Conservation (phyloP, 1,140 invertebrate species). For the Planococcus citri region DNA sequence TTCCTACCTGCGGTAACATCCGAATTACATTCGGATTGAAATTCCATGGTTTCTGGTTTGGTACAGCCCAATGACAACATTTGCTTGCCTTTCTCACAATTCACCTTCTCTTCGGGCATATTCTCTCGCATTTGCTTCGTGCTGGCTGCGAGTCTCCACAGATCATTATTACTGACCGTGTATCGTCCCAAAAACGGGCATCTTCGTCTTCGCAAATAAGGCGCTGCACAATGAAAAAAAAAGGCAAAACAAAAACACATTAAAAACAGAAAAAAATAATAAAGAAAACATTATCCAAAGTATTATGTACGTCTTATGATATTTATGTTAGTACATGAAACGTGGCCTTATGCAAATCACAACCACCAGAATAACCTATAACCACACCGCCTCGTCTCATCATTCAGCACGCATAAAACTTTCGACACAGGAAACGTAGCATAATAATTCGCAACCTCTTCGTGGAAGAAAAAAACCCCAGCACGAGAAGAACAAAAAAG, state of each 20-base stretch:
- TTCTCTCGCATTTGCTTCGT: slow-evolving; percentile 22
- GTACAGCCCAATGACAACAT: slow-evolving; percentile 27
- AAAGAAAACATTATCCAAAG: too few species aligned
- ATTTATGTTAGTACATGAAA: too few species aligned
- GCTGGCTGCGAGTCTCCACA: slow-evolving; percentile 22
- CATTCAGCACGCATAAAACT: background rate
- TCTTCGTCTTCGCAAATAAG: slow-evolving; percentile 24
- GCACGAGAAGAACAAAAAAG: too few species aligned
- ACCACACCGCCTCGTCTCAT: background rate
- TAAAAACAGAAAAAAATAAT: too few species aligned
- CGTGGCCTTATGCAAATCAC: background rate
- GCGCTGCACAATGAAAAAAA: too few species aligned
- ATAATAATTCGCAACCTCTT: too few species aligned
- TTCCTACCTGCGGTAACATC: slow-evolving; percentile 24
- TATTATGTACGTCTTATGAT: too few species aligned
- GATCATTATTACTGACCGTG: slow-evolving; percentile 25
- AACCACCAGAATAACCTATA: background rate
- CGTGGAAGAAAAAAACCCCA: too few species aligned
- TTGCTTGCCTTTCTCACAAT: slow-evolving; percentile 24
- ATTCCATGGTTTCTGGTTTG: slow-evolving; percentile 44
- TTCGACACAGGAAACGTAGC: too few species aligned
- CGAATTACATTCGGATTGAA: slow-evolving; percentile 46
- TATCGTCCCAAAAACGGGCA: slow-evolving; percentile 28
- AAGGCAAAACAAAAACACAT: too few species aligned
- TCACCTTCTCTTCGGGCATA: slow-evolving; percentile 14